Conservation (phyloP, 2,113 vertebrate genomes). For the Pongo pygmaeus region DNA sequence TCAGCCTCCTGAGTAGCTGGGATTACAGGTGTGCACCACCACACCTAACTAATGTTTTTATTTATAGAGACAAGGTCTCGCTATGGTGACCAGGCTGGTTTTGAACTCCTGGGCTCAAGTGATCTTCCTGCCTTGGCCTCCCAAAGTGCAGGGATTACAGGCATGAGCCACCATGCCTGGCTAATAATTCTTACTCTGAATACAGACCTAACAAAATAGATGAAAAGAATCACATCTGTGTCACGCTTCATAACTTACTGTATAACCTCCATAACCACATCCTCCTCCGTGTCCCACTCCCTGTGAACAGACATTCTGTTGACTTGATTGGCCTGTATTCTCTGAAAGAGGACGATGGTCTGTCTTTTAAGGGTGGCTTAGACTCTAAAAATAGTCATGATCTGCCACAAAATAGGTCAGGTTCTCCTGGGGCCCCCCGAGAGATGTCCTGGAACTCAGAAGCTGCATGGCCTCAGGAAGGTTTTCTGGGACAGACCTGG, state of each 20-base stretch:
- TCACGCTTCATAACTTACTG: not conserved
- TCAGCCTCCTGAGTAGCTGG: no score
- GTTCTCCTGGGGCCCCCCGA: not conserved
- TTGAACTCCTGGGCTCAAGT: no score
- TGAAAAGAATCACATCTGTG: no score
- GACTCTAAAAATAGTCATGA: constrained; percentile 66
- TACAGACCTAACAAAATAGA: not conserved
- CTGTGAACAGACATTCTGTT: not conserved
- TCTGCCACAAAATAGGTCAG: constrained; percentile 62
- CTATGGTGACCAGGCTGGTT: no score
- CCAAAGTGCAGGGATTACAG: no score
- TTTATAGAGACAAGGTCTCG: no score
- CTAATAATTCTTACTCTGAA: not conserved
- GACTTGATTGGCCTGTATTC: not conserved
- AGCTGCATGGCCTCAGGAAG: not conserved
- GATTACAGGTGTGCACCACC: no score
- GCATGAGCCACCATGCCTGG: no score
- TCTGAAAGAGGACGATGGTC: not conserved
- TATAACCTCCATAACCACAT: not conserved
- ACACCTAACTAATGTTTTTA: no score
- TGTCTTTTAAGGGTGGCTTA: not conserved
- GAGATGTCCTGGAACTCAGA: constrained; percentile 42
- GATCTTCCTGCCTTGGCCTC: no score
- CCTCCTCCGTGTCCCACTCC: not conserved
- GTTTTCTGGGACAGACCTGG: constrained; percentile 59